A percentile compares a stretch with the other conserved stretches of the same genome.
These are phyloP conservation scores for Drosophila auraria DNA, from an alignment of 1,140 invertebrate species.

Conservation along the genomic window DNA sequence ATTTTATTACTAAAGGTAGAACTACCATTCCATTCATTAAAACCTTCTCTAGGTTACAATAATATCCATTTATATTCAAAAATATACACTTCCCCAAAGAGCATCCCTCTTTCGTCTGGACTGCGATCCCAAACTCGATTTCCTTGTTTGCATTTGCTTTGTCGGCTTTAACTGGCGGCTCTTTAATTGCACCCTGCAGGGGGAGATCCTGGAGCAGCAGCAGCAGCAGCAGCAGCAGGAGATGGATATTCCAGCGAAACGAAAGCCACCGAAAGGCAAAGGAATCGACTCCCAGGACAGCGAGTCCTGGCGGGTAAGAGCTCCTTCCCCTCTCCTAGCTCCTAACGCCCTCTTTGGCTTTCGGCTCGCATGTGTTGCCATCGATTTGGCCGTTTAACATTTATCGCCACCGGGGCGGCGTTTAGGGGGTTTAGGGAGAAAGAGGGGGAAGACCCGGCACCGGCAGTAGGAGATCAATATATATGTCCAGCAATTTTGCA, in stretches of 20 bases:
- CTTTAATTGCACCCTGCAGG: conserved; percentile 47
- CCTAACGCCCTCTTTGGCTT: conserved; percentile 17
- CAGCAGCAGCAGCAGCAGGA: conserved; percentile 18
- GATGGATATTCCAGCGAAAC: conserved; percentile 7
- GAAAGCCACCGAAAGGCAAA: conserved; percentile 34
- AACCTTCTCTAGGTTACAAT: too few relatives aligned
- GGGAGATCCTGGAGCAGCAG: background rate
- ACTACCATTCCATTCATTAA: too few relatives aligned
- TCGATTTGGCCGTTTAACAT: conserved; percentile 82
- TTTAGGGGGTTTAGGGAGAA: background rate
- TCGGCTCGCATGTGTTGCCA: conserved; percentile 73
- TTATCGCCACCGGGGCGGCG: conserved; percentile 55
- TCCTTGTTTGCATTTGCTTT: conserved; percentile 50
- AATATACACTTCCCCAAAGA: background rate
- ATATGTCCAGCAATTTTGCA: conserved; percentile 78
- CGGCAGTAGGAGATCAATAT: conserved; percentile 57
- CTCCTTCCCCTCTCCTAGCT: background rate
- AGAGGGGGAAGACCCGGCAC: background rate
- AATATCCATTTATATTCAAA: too few relatives aligned
- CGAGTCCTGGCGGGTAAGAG: background rate
- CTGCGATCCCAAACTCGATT: background rate
- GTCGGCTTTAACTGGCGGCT: conserved; percentile 51
- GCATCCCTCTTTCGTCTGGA: conserved; percentile 4
- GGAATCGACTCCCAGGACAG: conserved; percentile 26
- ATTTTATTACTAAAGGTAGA: too few relatives aligned